Base-by-base conservation (phyloP, 1,140 invertebrate genomes). In the Aethina tumida region DNA sequence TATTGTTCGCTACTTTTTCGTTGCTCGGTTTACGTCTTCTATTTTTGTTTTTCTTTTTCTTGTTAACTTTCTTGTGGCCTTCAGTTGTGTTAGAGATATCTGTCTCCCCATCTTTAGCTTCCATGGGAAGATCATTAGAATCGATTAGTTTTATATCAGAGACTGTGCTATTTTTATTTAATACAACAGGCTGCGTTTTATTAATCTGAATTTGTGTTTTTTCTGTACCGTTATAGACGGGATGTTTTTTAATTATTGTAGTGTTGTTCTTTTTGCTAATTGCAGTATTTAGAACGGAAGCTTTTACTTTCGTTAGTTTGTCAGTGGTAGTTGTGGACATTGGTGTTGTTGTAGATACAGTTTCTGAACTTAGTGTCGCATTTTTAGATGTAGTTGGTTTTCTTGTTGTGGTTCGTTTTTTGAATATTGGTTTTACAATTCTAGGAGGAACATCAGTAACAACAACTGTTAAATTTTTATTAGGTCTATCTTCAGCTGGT, bases 11-110 rank as follows among this genome's bases (percentile, higher is more conserved):
- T 61, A 35, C 72, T 65, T n/a, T 70, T 20, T 64, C 69, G 29
- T 75, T 76, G 42, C 73, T 75, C 51, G 72, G 76, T 64, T 74
- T 77, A 24, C 60, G 59, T 43, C 68, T 71, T 14, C 43, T 54
- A 18, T 55, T 61, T 45, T 64, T 66, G 14, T 61, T 68, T 50
- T 70, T 56, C 39, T 49, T 53, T 19, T 35, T 22, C 25, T 50
- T 43, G 2, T 65, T 65, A 13, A 60, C 68, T 46, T 70, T 46
- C 25, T 42, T 45, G 1, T 13, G 66, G 20, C 62, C 66, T 31
- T 67, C 16, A 62, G 65, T 28, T 60, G 65, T 41, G 12, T 66
- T 60, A 55, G 70, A 61, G 37, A 74, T 50, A 55, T 73, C 68
- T 35, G 69, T 64, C 51, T 68, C 67, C 50, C 66, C 67, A 52